A percentile compares a stretch with the other conserved stretches of the same genome.
Conservation (phyloP, 2,888 invertebrate species). For the Agriopis marginaria region DNA sequence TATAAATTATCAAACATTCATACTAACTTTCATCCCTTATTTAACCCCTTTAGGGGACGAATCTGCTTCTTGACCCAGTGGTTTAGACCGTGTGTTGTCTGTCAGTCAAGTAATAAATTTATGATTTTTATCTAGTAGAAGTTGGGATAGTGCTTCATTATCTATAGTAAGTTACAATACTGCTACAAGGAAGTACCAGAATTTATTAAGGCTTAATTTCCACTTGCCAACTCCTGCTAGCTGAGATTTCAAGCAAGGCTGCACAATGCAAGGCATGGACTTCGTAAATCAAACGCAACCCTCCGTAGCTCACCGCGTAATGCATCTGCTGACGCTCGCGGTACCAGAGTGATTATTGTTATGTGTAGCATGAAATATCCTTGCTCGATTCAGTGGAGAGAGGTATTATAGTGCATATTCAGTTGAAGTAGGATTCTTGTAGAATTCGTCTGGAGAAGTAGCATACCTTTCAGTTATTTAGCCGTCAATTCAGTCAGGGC, state of each 20-base stretch:
- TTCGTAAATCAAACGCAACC: conserved; percentile 26
- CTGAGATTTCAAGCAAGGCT: conserved; percentile 14
- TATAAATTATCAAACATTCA: no score
- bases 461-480: no score
- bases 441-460: no score
- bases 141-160: neutral
- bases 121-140: no score
- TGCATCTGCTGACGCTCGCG: conserved; percentile 22
- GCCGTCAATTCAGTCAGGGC: no score
- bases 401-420: neutral
- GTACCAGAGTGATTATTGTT: conserved; percentile 15
- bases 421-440: neutral
- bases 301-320: conserved; percentile 17
- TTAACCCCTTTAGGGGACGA: no score
- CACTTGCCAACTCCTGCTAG: neutral
- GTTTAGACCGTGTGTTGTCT: no score
- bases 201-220: conserved; percentile 2
- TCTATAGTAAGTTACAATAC: neutral
- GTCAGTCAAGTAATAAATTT: no score
- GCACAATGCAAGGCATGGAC: conserved; percentile 13
- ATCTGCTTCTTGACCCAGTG: no score
- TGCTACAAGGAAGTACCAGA: no score
- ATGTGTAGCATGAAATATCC: conserved; percentile 18
- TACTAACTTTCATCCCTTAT: no score
- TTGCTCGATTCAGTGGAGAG: conserved; percentile 8